phyloP scores from a whole-genome alignment of 2,797 vertebrate genomes.

The Eptatretus atami region DNA sequence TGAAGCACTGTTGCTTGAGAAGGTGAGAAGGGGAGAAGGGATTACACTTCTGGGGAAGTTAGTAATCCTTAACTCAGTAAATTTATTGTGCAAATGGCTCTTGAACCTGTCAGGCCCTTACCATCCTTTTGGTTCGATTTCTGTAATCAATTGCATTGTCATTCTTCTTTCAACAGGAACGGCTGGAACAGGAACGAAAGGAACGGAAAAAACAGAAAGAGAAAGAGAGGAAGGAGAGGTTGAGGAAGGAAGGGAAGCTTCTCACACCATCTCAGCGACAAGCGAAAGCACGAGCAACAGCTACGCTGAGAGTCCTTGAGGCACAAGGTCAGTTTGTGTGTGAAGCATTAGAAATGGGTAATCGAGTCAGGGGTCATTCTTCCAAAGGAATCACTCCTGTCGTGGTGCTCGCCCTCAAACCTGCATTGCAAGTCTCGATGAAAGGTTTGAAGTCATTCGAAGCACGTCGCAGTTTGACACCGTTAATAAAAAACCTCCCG shows the following conservation, averaged over 20 bases:
- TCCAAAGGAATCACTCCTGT: too few species aligned
- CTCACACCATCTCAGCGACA: conserved; percentile 63
- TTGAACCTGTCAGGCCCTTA: neutral
- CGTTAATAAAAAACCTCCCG: too few species aligned
- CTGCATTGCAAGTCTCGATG: too few species aligned
- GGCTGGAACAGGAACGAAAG: conserved; percentile 58
- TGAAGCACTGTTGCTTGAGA: conserved; percentile 49
- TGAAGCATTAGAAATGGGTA: too few species aligned
- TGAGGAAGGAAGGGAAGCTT: conserved; percentile 85
- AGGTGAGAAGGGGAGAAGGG: conserved; percentile 20
- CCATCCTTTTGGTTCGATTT: too few species aligned
- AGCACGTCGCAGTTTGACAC: too few species aligned
- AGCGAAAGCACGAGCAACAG: conserved; percentile 46
- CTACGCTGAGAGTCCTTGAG: conserved; percentile 52
- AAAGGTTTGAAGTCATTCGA: too few species aligned
- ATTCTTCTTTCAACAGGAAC: conserved; percentile 23
- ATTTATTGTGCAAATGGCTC: neutral
- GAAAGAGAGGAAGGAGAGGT: conserved; percentile 72
- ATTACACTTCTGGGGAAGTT: too few species aligned
- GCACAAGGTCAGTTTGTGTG: conserved; percentile 36
- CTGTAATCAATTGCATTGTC: neutral
- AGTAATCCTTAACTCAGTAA: too few species aligned
- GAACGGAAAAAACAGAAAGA: conserved; percentile 93
- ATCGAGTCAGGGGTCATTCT: too few species aligned
- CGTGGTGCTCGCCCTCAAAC: too few species aligned